These are phyloP conservation scores for Orius laevigatus DNA, from an alignment of 1,140 invertebrate genomes.

Conservation along the genomic window DNA sequence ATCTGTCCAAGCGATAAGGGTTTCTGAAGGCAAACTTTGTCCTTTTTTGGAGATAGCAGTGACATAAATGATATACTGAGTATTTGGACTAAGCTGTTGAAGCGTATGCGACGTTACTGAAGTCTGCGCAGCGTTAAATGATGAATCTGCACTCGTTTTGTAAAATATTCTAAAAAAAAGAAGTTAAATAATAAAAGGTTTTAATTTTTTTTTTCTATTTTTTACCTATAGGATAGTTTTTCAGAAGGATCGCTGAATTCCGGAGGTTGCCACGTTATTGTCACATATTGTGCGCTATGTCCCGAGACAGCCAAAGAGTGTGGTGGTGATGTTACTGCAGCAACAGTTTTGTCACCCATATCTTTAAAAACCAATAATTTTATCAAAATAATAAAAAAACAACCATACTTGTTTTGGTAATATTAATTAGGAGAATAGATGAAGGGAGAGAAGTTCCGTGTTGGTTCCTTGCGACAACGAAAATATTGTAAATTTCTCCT, in stretches of 20 bases:
- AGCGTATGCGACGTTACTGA: constrained; percentile 49
- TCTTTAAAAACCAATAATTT: constrained; percentile 19
- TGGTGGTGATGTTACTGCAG: constrained; percentile 55
- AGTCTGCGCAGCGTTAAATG: constrained; percentile 40
- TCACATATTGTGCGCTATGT: constrained; percentile 59
- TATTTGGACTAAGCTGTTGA: constrained; percentile 51
- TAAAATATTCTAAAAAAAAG: constrained; percentile 38
- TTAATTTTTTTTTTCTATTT: constrained; percentile 4
- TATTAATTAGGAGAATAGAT: constrained; percentile 54
- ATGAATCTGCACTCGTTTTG: constrained; percentile 40
- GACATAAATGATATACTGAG: constrained; percentile 59
- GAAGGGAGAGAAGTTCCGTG: constrained; percentile 61
- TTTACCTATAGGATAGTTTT: constrained; percentile 49
- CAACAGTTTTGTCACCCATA: constrained; percentile 26
- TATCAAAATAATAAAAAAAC: not conserved
- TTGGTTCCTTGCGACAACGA: constrained; percentile 53
- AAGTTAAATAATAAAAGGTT: constrained; percentile 6
- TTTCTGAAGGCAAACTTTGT: constrained; percentile 54
- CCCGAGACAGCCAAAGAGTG: constrained; percentile 56
- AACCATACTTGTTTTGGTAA: constrained; percentile 35
- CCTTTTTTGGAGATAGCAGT: constrained; percentile 48
- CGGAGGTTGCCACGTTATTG: constrained; percentile 62
- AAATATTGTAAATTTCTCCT: constrained; percentile 52
- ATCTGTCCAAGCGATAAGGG: constrained; percentile 67
- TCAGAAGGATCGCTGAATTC: constrained; percentile 59